phyloP scores from a whole-genome alignment of 2,888 invertebrate species.

The Caenorhabditis virilis region DNA sequence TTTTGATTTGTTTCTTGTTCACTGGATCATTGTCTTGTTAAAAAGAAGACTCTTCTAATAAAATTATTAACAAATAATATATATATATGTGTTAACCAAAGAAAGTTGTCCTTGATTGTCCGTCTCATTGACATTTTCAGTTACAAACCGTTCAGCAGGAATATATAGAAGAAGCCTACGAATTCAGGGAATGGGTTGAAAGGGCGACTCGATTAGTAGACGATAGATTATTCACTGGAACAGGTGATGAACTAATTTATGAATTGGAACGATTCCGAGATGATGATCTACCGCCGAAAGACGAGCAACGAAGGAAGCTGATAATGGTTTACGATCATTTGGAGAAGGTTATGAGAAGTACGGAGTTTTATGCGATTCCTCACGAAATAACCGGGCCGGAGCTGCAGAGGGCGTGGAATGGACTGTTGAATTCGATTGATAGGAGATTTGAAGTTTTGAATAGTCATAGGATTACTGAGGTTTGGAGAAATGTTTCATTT shows the following conservation, averaged over 20 bases:
- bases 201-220: slow-evolving; percentile 55
- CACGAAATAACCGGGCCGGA: slow-evolving; percentile 69
- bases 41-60: too few species aligned
- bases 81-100: too few species aligned
- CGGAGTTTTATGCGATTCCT: slow-evolving; percentile 59
- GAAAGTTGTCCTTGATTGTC: too few species aligned
- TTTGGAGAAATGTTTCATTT: slow-evolving; percentile 9
- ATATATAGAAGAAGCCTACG: slow-evolving; percentile 60
- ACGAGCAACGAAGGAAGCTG: slow-evolving; percentile 86
- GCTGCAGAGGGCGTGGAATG: slow-evolving; percentile 70
- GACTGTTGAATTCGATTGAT: slow-evolving; percentile 56
- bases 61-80: too few species aligned
- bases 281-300: slow-evolving; percentile 89
- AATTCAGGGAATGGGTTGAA: slow-evolving; percentile 63
- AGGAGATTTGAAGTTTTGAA: slow-evolving; percentile 51
- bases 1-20: too few species aligned
- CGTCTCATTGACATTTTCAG: too few species aligned
- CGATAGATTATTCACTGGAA: slow-evolving; percentile 52
- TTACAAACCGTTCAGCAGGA: slow-evolving; percentile 53
- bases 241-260: slow-evolving; percentile 74
- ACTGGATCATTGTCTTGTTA: too few species aligned
- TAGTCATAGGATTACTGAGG: slow-evolving; percentile 47
- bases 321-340: slow-evolving; percentile 79
- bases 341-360: slow-evolving; percentile 59
- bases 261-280: slow-evolving; percentile 90